Percentiles rank a stretch among this genome's conserved stretches.
phyloP scores from a whole-genome alignment of 2,113 vertebrate species.

The Indicator maculatus region DNA sequence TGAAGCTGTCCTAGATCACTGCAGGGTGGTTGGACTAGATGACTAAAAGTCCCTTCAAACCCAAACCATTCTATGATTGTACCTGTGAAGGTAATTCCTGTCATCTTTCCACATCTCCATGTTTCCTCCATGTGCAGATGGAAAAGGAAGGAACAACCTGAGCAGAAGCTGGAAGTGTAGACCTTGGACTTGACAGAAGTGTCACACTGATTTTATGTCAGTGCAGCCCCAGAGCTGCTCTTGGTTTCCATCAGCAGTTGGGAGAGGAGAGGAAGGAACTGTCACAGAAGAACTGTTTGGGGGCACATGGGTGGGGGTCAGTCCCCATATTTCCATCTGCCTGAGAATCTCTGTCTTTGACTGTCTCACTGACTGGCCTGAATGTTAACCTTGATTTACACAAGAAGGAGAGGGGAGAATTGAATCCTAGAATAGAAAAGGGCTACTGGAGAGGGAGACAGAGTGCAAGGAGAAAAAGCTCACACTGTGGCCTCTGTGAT shows the following conservation, averaged over 20 bases:
- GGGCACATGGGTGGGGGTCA: not conserved
- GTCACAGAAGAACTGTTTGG: not conserved
- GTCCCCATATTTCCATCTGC: not conserved
- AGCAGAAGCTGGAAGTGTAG: not conserved
- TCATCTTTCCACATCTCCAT: not conserved
- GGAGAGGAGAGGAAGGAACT: not conserved
- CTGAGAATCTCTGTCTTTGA: not conserved
- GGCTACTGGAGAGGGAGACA: not conserved
- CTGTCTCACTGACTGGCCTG: not conserved
- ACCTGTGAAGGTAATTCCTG: not conserved
- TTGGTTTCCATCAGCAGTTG: not conserved
- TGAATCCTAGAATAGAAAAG: conserved; percentile 18
- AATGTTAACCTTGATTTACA: not conserved
- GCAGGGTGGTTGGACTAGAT: no score
- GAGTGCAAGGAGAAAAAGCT: not conserved
- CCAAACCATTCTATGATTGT: not conserved
- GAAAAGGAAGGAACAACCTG: not conserved
- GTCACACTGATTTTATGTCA: not conserved
- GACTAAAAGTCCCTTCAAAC: no score
- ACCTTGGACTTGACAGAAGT: not conserved
- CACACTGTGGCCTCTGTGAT: not conserved
- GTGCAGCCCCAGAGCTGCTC: not conserved
- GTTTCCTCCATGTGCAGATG: not conserved
- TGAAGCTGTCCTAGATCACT: no score
- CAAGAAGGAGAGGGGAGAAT: not conserved